These are phyloP conservation scores for crab-eating macaque (Macaca fascicularis) DNA, from an alignment of 2,113 vertebrate genomes.

Conservation along the genomic window T2T-MFA8v1.1 NC_088384.1:66332501-66333000, in stretches of 20 bases:
- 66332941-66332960: not conserved
- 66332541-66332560: no score
- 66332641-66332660: no score
- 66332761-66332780: not conserved
- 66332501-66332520: no score
- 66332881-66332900: not conserved
- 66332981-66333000: not conserved
- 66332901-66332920: not conserved
- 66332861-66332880: not conserved
- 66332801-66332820: not conserved
- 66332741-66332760: not conserved
- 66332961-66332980: not conserved
- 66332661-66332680: no score
- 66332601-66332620: no score
- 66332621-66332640: no score
- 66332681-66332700: not conserved
- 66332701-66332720: not conserved
- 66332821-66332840: not conserved
- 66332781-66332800: not conserved
- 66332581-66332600: no score
- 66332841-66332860: not conserved
- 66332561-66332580: no score
- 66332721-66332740: not conserved
- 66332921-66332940: not conserved
- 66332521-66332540: no score